Evolutionary conservation across 2,113 vertebrate genomes (phyloP), one percentile per base, ranked within the genome.

Genomic region (Oxygymnocypris stewartii): DNA sequence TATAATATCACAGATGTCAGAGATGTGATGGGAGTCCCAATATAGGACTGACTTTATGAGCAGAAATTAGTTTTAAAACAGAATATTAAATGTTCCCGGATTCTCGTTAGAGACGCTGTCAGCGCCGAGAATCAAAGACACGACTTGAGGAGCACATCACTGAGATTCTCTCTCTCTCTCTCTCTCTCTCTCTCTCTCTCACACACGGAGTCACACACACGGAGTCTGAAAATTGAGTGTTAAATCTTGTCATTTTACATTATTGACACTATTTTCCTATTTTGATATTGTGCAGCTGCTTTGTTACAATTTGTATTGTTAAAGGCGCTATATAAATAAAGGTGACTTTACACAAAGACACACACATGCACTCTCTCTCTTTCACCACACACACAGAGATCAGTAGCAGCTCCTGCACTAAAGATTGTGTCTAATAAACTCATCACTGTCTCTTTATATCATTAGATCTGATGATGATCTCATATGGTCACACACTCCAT

Each of bases 41-140:
- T 40, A 73, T 40, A 73, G 35, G 69, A 73, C 69, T 40, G 35
- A 73, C 69, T 73, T 73, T n/a, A 73, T 73, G 69, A 6, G 69
- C 69, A 73, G 69, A 73, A 42, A n/a, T 73, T 73, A 23, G 69
- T 12, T 73, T 71, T 73, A 42, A 73, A 73, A 73, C 69, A 73
- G 69, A 73, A 73, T 73, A 73, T 73, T 73, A 73, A 42, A 73
- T 42, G 10, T 42, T 73, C 37, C n/a, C 1, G 10, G 69, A 12
- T 73, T 73, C 37, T 42, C 37, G 20, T 73, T 73, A 42, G 69
- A 73, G 69, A 42, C 9, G 10, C 69, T 73, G 69, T 73, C 69
- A 73, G 69, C 0, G 37, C 37, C 4, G 37, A 40, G 69, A 73
- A 73, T 73, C 37, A 73, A 73, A 73, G 69, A 73, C n/a, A 35